These are phyloP conservation scores for Amphipyra berbera DNA, from an alignment of 2,888 invertebrate genomes.

Conservation along the genomic window DNA sequence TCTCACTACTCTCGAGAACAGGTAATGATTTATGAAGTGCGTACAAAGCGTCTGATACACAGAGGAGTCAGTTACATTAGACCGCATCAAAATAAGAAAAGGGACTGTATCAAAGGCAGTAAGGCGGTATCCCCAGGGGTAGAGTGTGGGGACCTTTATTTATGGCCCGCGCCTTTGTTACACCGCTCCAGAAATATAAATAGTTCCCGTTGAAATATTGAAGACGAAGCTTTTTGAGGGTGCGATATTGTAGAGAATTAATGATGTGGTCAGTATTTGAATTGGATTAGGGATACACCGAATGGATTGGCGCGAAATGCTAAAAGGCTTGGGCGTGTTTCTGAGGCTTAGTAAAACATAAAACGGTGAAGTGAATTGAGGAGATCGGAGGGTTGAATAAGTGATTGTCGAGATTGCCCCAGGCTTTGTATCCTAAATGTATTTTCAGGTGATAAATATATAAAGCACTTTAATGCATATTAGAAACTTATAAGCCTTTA, in stretches of 20 bases:
- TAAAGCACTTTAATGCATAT: constrained; percentile 43
- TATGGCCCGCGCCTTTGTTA: constrained; percentile 86
- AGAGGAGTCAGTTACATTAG: constrained; percentile 79
- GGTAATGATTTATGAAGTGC: constrained; percentile 87
- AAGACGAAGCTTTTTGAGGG: constrained; percentile 83
- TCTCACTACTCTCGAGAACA: constrained; percentile 62
- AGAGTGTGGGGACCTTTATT: constrained; percentile 80
- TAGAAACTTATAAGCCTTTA: constrained; percentile 38
- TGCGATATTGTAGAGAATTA: constrained; percentile 87
- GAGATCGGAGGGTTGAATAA: constrained; percentile 64
- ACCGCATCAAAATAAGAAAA: constrained; percentile 87
- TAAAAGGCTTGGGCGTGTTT: constrained; percentile 84
- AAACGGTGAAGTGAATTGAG: constrained; percentile 79
- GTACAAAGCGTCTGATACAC: constrained; percentile 80
- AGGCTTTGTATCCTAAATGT: constrained; percentile 68
- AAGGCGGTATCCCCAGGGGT: constrained; percentile 82
- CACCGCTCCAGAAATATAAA: constrained; percentile 86
- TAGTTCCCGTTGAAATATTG: constrained; percentile 87
- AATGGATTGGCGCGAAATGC: constrained; percentile 74
- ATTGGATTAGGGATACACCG: constrained; percentile 82
- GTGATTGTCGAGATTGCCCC: constrained; percentile 63
- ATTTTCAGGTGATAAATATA: constrained; percentile 65
- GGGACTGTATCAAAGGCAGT: constrained; percentile 88
- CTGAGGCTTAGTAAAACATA: constrained; percentile 83
- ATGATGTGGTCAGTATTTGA: constrained; percentile 88